A percentile compares a stretch with the other conserved stretches of the same genome.
These are phyloP conservation scores for Hoplostethus mediterraneus DNA, from an alignment of 2,797 vertebrate genomes.

Conservation along the genomic window DNA sequence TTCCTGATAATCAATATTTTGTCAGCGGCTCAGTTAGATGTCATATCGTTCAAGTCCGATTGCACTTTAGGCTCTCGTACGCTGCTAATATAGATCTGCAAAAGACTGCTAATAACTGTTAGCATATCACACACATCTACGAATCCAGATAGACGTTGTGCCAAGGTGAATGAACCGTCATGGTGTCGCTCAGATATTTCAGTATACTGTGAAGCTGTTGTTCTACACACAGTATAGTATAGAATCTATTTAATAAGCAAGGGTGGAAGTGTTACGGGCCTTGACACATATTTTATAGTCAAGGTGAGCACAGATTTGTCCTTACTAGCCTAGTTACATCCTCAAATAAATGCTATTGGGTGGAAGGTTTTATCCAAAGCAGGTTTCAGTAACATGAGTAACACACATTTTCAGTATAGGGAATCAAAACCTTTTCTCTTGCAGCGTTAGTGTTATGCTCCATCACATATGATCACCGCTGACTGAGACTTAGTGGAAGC, in stretches of 20 bases:
- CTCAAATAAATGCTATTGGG: too few relatives aligned
- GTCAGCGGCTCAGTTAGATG: too few relatives aligned
- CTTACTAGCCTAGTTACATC: not conserved
- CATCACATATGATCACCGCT: not conserved
- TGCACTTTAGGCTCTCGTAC: not conserved
- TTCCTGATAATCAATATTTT: not conserved
- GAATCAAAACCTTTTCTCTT: not conserved
- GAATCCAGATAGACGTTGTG: not conserved
- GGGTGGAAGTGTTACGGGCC: not conserved
- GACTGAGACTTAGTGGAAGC: not conserved
- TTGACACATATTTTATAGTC: not conserved
- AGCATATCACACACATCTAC: not conserved
- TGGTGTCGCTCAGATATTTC: not conserved
- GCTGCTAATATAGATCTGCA: too few relatives aligned
- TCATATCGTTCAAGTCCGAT: not conserved
- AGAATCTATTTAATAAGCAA: not conserved
- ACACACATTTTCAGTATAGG: not conserved
- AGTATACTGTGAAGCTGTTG: not conserved
- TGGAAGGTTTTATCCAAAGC: too few relatives aligned
- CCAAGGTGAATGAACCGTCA: not conserved
- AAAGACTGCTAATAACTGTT: not conserved
- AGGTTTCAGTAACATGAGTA: not conserved
- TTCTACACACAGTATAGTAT: not conserved
- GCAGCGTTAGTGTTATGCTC: not conserved
- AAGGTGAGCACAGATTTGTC: not conserved